Evolutionary conservation across 2,888 invertebrate genomes (phyloP).

Genomic region (Oxytorus armatus): DNA sequence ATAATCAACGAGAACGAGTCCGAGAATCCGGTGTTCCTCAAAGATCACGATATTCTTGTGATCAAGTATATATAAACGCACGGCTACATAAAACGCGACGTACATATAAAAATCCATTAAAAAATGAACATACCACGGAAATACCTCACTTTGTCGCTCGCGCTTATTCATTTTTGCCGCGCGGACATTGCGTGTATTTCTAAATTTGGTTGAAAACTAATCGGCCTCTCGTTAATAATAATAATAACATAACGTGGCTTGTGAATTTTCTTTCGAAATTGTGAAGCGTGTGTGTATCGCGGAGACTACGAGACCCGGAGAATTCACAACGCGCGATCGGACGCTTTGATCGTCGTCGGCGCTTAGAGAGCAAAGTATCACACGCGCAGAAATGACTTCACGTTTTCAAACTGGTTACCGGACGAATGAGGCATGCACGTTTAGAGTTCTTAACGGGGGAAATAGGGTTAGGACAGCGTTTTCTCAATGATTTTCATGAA

Average conservation of each 20-base stretch:
- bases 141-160: neutral
- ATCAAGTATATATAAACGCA: slow-evolving; percentile 2
- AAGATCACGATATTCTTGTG: slow-evolving; percentile 35
- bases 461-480: no score
- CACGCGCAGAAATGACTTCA: neutral
- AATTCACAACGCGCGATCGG: neutral
- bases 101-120: neutral
- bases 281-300: neutral
- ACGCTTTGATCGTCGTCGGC: slow-evolving; percentile 22
- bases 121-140: slow-evolving; percentile 9
- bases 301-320: neutral
- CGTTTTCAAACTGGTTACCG: slow-evolving; percentile 51
- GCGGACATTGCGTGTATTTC: neutral
- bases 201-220: slow-evolving; percentile 17
- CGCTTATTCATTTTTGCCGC: neutral
- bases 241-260: slow-evolving; percentile 3
- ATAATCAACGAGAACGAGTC: slow-evolving; percentile 36
- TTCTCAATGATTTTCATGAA: no score
- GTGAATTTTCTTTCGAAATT: slow-evolving; percentile 3
- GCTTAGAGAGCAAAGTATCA: slow-evolving; percentile 5
- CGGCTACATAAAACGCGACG: neutral
- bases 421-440: neutral
- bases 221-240: slow-evolving; percentile 6
- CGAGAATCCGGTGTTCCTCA: slow-evolving; percentile 25
- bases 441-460: no score